These are phyloP conservation scores for Unio delphinus DNA, from an alignment of 2,888 invertebrate genomes.

Conservation along the genomic window DNA sequence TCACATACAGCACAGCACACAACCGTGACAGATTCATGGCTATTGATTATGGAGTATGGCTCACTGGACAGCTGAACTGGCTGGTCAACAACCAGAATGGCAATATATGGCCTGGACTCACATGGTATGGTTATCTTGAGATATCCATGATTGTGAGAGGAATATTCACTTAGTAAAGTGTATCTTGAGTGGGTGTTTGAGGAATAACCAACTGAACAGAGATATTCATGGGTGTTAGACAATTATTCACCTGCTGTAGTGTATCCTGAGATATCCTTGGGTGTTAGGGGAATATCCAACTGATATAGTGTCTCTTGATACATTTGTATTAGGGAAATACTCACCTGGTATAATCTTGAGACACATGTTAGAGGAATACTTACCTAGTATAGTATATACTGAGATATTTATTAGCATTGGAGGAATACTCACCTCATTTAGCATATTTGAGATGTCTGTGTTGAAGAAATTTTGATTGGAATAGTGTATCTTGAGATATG, in stretches of 20 bases:
- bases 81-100: too few relatives aligned
- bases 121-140: slow-evolving; percentile 54
- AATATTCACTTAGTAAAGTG: slow-evolving; percentile 22
- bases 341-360: too few relatives aligned
- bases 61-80: too few relatives aligned
- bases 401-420: too few relatives aligned
- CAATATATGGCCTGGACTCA: background rate
- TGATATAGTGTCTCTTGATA: slow-evolving; percentile 69
- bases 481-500: background rate
- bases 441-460: slow-evolving; percentile 70
- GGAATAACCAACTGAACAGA: too few relatives aligned
- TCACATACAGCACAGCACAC: too few relatives aligned
- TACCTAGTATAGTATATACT: background rate
- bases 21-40: too few relatives aligned
- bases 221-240: background rate
- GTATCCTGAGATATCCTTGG: too few relatives aligned
- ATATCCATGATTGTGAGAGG: slow-evolving; percentile 67
- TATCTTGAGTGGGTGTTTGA: too few relatives aligned
- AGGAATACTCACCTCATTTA: slow-evolving; percentile 50
- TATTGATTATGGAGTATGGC: too few relatives aligned
- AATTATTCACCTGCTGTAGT: background rate
- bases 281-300: slow-evolving; percentile 12
- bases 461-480: slow-evolving; percentile 64
- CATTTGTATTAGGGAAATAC: slow-evolving; percentile 66
- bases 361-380: background rate